Evolutionary conservation across 2,888 invertebrate species (phyloP), one percentile per base, ranked within the genome.

Genomic region (Cetonia aurata): DNA sequence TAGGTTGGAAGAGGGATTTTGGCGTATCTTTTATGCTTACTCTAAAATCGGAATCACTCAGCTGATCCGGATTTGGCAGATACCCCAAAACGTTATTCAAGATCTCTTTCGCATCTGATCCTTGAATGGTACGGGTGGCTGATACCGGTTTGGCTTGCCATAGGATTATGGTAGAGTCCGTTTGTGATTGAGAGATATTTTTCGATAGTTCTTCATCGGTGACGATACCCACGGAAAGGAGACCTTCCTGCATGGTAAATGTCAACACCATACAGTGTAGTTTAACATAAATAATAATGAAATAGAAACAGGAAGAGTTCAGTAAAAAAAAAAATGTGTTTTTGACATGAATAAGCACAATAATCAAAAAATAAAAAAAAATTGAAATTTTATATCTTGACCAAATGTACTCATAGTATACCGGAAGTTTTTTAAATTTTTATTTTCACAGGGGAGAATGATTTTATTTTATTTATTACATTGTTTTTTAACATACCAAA

Each of bases 41-140:
- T 82, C 89, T 83, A 82, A 93, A 89, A 60, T 88, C 83, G 2
- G 86, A 80, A 73, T 86, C 83, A 79, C 87, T 87, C 74, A 92
- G 79, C 80, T 88, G 83, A 81, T 86, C 80, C 8, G 90, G 87
- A 76, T 89, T 88, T 3, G 92, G 92, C 33, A 93, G 82, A 71
- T 88, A 85, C 67, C 86, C 84, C 56, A 92, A 82, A 57, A 91
- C 86, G 75, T 87, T 85, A 72, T 87, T 86, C 6, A 89, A 84
- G 68, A 92, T 85, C 75, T 89, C 89, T 78, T 88, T 87, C 19
- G 84, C 81, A 77, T 87, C 86, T 31, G 83, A 80, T 19, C 82
- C 84, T 48, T 76, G 71, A 50, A 85, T 80, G 44, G 67, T 71
- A 65, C 82, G 78, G 13, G 80, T 73, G 53, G 72, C 72, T 48